Evolutionary conservation across 2,888 invertebrate species (phyloP).

Genomic region (Ceraclea dissimilis): DNA sequence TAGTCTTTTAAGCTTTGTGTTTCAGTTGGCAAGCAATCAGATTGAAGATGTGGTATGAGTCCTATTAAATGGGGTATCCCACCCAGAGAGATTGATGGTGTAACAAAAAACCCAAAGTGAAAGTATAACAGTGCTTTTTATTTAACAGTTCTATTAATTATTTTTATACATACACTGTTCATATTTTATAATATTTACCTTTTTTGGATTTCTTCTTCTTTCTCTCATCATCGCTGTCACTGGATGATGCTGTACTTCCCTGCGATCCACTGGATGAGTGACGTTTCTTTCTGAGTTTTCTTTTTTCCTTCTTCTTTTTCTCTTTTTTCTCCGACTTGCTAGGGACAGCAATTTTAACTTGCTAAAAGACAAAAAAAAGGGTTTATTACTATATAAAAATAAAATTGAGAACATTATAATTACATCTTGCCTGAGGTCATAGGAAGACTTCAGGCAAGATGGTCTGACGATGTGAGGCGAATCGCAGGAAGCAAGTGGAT

Average conservation of each 20-base stretch:
- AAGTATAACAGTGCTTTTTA: too few relatives aligned
- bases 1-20: too few relatives aligned
- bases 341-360: not conserved
- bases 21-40: too few relatives aligned
- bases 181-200: not conserved
- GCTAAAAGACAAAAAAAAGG: not conserved
- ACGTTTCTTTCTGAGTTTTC: constrained; percentile 29
- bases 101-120: too few relatives aligned
- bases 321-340: constrained; percentile 24
- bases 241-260: constrained; percentile 16
- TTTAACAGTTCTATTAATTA: too few relatives aligned
- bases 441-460: too few relatives aligned
- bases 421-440: not conserved
- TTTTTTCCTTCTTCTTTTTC: constrained; percentile 29
- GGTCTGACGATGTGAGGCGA: too few relatives aligned
- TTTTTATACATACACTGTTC: too few relatives aligned
- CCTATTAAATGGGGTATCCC: too few relatives aligned
- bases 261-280: constrained; percentile 25
- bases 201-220: constrained; percentile 45
- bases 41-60: too few relatives aligned
- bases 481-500: too few relatives aligned
- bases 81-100: too few relatives aligned
- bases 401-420: not conserved
- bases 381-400: not conserved
- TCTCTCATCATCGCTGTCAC: constrained; percentile 35